A percentile compares a stretch with the other conserved stretches of the same genome.
Evolutionary conservation across 2,888 invertebrate species (phyloP).

Genomic region (Rhorus exstirpatorius): DNA sequence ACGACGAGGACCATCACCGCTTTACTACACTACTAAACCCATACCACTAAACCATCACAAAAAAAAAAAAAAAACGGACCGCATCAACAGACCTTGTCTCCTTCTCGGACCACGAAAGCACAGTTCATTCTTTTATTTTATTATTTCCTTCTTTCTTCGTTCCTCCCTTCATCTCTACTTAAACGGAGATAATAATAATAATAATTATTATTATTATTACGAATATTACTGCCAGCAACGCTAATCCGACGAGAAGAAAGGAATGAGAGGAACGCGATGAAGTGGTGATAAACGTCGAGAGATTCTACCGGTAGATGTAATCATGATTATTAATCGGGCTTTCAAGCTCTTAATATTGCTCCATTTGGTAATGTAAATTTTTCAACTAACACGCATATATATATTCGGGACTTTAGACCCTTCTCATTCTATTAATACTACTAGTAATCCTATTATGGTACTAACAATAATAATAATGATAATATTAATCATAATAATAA

Average conservation of each 20-base stretch:
- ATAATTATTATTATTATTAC: conserved; percentile 51
- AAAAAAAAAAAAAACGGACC: conserved; percentile 52
- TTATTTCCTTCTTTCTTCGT: conserved; percentile 26
- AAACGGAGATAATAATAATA: conserved; percentile 52
- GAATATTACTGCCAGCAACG: conserved; percentile 51
- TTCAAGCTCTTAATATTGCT: neutral
- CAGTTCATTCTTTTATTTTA: conserved; percentile 34
- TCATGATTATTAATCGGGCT: neutral
- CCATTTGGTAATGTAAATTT: neutral
- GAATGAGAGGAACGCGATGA: conserved; percentile 32
- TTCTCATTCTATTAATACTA: no score
- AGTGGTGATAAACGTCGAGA: conserved; percentile 59
- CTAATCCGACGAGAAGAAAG: conserved; percentile 51
- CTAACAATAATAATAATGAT: no score
- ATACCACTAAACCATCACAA: conserved; percentile 42
- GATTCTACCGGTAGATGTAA: conserved; percentile 15
- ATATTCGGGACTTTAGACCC: no score
- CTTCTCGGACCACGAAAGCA: conserved; percentile 53
- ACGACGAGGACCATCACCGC: conserved; percentile 75
- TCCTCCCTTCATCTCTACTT: conserved; percentile 42
- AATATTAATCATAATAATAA: no score
- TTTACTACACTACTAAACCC: conserved; percentile 60
- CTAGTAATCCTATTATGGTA: no score
- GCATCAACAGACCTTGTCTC: conserved; percentile 62
- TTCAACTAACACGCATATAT: neutral